Evolutionary conservation across 2,797 vertebrate species (phyloP).

Genomic region (Micrastur ruficollis): DNA sequence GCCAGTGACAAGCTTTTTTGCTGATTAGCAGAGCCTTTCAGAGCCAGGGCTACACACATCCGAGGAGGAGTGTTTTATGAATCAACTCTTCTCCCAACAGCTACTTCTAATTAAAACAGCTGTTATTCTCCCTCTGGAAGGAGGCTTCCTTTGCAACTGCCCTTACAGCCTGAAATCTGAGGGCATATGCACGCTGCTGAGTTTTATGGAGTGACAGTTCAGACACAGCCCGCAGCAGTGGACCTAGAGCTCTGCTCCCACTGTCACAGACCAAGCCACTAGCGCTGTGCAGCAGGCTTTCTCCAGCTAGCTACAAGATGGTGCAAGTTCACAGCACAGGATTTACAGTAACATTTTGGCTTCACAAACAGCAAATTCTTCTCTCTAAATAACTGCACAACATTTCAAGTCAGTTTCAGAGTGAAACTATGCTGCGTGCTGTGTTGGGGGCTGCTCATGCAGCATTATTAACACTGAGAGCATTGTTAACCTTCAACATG

Average conservation of each 20-base stretch:
- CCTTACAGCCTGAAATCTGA: not conserved
- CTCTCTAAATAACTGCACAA: not conserved
- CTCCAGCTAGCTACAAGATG: not conserved
- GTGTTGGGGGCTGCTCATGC: not conserved
- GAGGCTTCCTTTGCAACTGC: not conserved
- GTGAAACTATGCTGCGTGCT: not conserved
- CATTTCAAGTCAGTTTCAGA: not conserved
- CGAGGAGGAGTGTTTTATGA: not conserved
- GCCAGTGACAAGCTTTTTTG: not conserved
- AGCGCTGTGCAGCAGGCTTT: not conserved
- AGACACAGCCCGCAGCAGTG: not conserved
- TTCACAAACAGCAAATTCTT: not conserved
- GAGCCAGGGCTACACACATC: not conserved
- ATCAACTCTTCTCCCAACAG: not conserved
- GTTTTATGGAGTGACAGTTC: not conserved
- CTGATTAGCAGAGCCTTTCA: not conserved
- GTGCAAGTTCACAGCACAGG: not conserved
- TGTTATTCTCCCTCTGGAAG: not conserved
- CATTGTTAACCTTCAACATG: slow-evolving; percentile 10
- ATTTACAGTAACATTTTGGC: not conserved
- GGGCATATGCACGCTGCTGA: not conserved
- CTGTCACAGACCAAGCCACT: not conserved
- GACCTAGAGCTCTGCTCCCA: not conserved
- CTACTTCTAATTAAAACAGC: not conserved
- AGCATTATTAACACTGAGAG: not conserved